phyloP scores from a whole-genome alignment of 2,113 vertebrate species.

The Tupaia tana region DNA sequence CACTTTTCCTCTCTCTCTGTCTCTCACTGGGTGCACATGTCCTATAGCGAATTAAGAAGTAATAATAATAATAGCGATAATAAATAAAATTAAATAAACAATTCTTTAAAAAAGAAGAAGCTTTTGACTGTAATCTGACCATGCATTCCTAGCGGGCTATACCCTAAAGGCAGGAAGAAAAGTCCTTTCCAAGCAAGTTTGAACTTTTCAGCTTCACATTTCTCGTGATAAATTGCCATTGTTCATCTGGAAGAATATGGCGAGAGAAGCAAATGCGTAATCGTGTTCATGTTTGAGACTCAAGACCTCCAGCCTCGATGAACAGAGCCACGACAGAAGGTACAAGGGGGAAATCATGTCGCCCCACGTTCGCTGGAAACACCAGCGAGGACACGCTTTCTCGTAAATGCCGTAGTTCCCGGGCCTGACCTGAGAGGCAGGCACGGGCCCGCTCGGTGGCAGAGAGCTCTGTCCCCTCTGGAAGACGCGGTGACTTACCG shows the following conservation, averaged over 20 bases:
- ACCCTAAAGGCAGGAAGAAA: background rate
- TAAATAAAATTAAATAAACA: no score
- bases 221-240: background rate
- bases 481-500: background rate
- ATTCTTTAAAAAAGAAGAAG: no score
- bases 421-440: background rate
- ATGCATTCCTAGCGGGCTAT: fast-evolving
- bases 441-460: fast-evolving
- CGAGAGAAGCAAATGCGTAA: background rate
- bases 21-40: no score
- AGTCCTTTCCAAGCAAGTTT: background rate
- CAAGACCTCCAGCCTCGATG: background rate
- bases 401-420: background rate
- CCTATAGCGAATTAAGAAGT: no score
- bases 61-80: no score
- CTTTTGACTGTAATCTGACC: no score
- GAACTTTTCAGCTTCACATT: background rate
- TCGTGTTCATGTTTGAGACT: background rate
- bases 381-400: background rate
- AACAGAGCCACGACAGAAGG: background rate
- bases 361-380: background rate
- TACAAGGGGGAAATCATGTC: background rate
- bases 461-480: fast-evolving
- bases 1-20: no score
- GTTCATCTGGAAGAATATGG: background rate